phyloP scores from a whole-genome alignment of 2,888 invertebrate species.

The Diabrotica balteata region DNA sequence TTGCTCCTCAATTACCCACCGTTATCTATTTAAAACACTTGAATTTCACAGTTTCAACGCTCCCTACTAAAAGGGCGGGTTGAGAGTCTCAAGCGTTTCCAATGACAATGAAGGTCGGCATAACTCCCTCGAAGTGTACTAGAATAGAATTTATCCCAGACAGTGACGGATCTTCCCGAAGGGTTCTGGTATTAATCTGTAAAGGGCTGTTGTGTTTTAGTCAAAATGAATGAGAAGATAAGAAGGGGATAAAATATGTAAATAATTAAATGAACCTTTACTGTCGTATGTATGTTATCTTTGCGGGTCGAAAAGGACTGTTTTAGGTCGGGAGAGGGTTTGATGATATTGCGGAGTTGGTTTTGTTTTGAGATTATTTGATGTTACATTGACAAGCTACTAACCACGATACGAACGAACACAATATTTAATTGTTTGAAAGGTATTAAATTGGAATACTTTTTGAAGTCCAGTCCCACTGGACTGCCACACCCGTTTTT shows the following conservation, averaged over 20 bases:
- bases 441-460: too few species aligned
- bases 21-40: too few species aligned
- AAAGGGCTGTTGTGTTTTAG: not conserved
- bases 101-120: conserved; percentile 6
- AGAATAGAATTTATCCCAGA: conserved; percentile 5
- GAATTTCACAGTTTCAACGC: not conserved
- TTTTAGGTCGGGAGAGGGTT: not conserved
- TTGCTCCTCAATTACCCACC: too few species aligned
- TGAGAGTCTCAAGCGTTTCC: conserved; percentile 1
- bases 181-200: not conserved
- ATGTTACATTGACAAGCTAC: conserved; percentile 1
- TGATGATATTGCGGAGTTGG: not conserved
- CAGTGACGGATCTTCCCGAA: conserved; percentile 6
- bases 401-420: too few species aligned
- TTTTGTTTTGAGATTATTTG: conserved; percentile 1
- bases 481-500: too few species aligned
- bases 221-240: not conserved
- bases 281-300: not conserved
- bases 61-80: not conserved
- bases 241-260: conserved; percentile 2
- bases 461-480: too few species aligned
- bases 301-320: conserved; percentile 1
- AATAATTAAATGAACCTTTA: conserved; percentile 3
- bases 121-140: conserved; percentile 3
- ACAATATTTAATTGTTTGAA: too few species aligned